phyloP scores from a whole-genome alignment of 1,140 invertebrate genomes.

The Drosophila fuyamai region DNA sequence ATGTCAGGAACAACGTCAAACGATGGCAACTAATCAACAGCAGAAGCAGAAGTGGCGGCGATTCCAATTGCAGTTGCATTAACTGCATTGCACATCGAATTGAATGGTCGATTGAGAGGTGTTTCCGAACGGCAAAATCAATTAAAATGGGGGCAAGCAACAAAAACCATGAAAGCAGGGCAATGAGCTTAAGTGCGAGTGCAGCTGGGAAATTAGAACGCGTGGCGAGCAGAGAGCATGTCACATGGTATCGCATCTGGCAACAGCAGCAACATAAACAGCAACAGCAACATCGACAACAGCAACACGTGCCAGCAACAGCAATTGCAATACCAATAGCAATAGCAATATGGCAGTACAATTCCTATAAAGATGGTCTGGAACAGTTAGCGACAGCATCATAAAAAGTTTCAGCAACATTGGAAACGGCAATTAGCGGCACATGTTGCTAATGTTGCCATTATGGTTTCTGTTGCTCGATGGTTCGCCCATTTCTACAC shows the following conservation, averaged over 20 bases:
- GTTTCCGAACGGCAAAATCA: conserved; percentile 67
- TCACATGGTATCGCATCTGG: conserved; percentile 36
- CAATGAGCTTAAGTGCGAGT: conserved; percentile 48
- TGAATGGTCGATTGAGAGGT: conserved; percentile 53
- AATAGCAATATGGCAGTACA: conserved; percentile 16
- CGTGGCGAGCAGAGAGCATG: conserved; percentile 23
- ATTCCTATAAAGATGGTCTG: conserved; percentile 38
- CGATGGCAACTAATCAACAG: conserved; percentile 36
- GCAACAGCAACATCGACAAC: conserved; percentile 10
- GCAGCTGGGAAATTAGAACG: conserved; percentile 37
- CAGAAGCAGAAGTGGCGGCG: conserved; percentile 6
- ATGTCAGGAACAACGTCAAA: conserved; percentile 12
- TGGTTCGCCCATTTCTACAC: not conserved
- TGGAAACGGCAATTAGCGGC: conserved; percentile 62
- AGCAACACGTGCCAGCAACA: conserved; percentile 17
- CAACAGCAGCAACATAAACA: conserved; percentile 3
- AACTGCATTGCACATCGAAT: conserved; percentile 37
- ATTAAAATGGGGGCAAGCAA: conserved; percentile 59
- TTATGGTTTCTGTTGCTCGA: conserved; percentile 27
- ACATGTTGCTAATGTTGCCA: conserved; percentile 64
- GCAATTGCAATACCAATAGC: conserved; percentile 23
- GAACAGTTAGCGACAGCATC: conserved; percentile 41
- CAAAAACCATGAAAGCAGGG: conserved; percentile 24
- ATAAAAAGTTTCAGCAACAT: conserved; percentile 61
- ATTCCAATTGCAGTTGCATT: conserved; percentile 31